A percentile compares a stretch with the other conserved stretches of the same genome.
Evolutionary conservation across 2,797 vertebrate species (phyloP).

Genomic region (Coccyzus lansbergi): DNA sequence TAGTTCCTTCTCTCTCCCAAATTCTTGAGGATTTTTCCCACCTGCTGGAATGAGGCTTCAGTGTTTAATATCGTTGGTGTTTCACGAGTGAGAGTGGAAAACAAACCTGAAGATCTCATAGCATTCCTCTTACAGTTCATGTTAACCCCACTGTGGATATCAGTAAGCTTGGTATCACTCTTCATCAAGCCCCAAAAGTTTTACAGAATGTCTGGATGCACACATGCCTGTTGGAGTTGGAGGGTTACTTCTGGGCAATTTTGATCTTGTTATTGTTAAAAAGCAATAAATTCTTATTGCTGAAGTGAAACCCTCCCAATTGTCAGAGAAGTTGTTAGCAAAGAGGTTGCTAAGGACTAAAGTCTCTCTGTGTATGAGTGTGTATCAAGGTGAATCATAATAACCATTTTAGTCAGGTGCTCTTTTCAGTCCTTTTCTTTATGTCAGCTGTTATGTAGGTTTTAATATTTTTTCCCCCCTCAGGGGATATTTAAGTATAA

Average conservation of each 20-base stretch:
- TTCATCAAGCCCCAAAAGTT: neutral
- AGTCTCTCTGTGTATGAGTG: neutral
- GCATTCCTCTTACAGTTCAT: neutral
- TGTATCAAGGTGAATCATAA: constrained; percentile 40
- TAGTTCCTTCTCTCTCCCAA: neutral
- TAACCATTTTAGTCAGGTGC: constrained; percentile 31
- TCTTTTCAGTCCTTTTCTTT: constrained; percentile 45
- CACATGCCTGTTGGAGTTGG: neutral
- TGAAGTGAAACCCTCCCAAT: neutral
- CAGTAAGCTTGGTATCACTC: neutral
- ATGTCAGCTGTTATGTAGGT: constrained; percentile 34
- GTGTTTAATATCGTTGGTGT: neutral
- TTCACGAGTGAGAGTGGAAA: neutral
- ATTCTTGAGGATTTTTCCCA: neutral
- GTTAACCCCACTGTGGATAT: neutral
- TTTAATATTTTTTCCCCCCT: constrained; percentile 47
- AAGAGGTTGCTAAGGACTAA: constrained; percentile 7
- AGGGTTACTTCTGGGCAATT: neutral
- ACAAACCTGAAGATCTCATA: neutral
- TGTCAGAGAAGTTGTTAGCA: constrained; percentile 10
- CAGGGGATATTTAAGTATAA: constrained; percentile 47
- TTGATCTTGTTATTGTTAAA: constrained; percentile 40
- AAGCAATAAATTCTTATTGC: neutral
- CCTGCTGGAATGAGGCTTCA: neutral
- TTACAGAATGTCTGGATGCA: neutral